Base-by-base conservation (phyloP, 37 sponge, comb jelly and placozoan species). In the Agelas oroides region DNA sequence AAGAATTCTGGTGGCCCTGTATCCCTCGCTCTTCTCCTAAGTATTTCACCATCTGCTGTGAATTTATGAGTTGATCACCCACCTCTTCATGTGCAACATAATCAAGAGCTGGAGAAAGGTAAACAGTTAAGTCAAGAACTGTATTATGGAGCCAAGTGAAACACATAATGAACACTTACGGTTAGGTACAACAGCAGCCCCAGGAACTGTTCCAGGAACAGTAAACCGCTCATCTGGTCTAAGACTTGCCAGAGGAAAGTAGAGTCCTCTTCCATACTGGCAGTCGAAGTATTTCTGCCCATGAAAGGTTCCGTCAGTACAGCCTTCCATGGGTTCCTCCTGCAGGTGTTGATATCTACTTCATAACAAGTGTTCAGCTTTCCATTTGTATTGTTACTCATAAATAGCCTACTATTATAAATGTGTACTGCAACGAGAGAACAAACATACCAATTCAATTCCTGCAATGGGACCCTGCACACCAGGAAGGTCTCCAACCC, bases 1-100 rank as follows among this genome's bases (percentile, higher is more conserved):
- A 96, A 56, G 97, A 96, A 77, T 96, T 96, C 76, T 88, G 84
- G 63, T 93, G 89, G 5, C 97, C 97, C 54, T 96, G 97, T 32
- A 96, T 96, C 27, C 97, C 97, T 61, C 66, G 70, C 25, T 41
- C 35, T 27, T 84, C 59, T 32, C 77, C 85, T 66, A 66, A 14
- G 59, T 84, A 84, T 66, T 53, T 27, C 36, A 11, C 1, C 3
- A 83, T 55, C 27, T 61, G 73, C 8, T 73, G 46, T 27, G 41
- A 12, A 72, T 20, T 5, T n/a, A 27, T 53, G 5, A 8, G 15
- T 16, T 62, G 63, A 39, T 80, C 81, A 18, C 15, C 34, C 2
- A 27, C 31, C 54, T 70, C 81, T 34, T 24, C 24, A 27, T 59
- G 1, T 23, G 80, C 68, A n/a, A 62, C 37, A 23, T 65, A 21